Conservation (phyloP, 2,113 vertebrate genomes). For the Sorex araneus region DNA sequence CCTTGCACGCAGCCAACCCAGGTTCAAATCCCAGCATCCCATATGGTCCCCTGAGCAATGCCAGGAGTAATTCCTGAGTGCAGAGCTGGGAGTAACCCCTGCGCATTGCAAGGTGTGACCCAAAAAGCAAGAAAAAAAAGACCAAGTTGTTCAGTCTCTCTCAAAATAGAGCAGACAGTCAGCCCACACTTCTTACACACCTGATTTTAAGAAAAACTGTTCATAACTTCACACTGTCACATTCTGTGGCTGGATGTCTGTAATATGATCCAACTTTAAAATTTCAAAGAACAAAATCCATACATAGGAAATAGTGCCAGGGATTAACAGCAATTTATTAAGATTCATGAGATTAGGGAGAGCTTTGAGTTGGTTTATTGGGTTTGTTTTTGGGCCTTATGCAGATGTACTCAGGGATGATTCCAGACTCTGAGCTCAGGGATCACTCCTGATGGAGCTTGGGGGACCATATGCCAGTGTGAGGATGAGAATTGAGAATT, state of each 20-base stretch:
- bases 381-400: too few relatives aligned
- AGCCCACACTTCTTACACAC: background rate
- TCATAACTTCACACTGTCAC: background rate
- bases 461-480: too few relatives aligned
- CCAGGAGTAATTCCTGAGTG: too few relatives aligned
- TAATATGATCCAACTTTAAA: constrained; percentile 28
- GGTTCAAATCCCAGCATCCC: too few relatives aligned
- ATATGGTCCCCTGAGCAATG: too few relatives aligned
- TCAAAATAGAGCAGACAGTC: background rate
- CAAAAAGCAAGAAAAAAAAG: too few relatives aligned
- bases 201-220: constrained; percentile 36
- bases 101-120: too few relatives aligned
- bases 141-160: background rate
- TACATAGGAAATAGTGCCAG: background rate
- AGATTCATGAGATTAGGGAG: background rate
- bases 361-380: too few relatives aligned
- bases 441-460: background rate
- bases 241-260: constrained; percentile 33
- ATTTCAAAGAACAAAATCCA: constrained; percentile 19
- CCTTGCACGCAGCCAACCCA: too few relatives aligned
- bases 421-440: background rate
- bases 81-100: too few relatives aligned
- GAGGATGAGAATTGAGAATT: too few relatives aligned
- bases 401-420: too few relatives aligned
- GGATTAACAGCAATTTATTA: background rate